Conservation (phyloP, 2,113 vertebrate genomes). For the Cryptoleucopteryx plumbea region DNA sequence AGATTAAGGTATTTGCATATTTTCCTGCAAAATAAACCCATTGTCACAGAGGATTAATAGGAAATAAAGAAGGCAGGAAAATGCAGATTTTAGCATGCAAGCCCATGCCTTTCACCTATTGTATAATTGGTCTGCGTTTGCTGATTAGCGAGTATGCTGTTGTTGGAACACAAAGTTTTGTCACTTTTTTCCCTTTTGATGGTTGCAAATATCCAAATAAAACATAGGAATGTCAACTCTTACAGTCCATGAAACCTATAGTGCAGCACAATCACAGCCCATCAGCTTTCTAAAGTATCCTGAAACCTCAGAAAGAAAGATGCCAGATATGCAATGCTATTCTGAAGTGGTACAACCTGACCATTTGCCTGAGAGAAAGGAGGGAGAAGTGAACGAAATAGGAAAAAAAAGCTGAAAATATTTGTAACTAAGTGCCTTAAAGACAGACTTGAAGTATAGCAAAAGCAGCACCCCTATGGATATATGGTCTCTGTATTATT, state of each 20-base stretch:
- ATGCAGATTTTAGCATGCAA: slow-evolving; percentile 15
- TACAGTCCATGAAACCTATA: neutral
- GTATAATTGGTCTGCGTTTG: slow-evolving; percentile 30
- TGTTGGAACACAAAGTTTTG: slow-evolving; percentile 44
- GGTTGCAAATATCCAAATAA: slow-evolving; percentile 32
- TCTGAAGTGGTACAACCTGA: neutral
- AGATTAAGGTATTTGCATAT: slow-evolving; percentile 62
- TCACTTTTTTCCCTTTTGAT: neutral
- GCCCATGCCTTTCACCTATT: slow-evolving; percentile 42
- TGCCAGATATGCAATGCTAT: accelerated
- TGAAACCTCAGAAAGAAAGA: neutral
- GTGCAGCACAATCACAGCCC: neutral
- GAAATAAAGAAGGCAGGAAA: slow-evolving; percentile 39
- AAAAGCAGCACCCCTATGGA: neutral
- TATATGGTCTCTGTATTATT: neutral
- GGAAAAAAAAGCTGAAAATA: neutral
- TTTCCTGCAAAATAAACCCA: slow-evolving; percentile 53
- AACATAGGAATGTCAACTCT: slow-evolving; percentile 35
- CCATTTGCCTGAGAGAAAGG: neutral
- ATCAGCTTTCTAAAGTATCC: neutral
- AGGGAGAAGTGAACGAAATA: neutral
- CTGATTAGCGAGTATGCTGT: slow-evolving; percentile 35
- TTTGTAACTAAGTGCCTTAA: neutral
- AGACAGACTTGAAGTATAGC: neutral
- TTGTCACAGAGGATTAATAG: slow-evolving; percentile 49